Evolutionary conservation across 2,797 vertebrate species (phyloP).

Genomic region (Anisognathus igniventris): DNA sequence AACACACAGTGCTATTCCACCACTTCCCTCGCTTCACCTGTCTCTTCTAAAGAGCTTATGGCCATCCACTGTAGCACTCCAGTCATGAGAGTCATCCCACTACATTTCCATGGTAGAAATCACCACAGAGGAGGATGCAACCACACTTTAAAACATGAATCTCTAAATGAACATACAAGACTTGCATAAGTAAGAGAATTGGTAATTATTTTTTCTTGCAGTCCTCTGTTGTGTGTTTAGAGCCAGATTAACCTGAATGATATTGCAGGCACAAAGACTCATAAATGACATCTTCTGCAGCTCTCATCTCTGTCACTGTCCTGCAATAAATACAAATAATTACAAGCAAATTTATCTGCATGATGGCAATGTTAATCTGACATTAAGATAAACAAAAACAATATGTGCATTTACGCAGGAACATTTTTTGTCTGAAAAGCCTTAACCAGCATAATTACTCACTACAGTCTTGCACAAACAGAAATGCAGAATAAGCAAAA

Average conservation of each 20-base stretch:
- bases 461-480: background rate
- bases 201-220: background rate
- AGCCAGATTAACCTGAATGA: background rate
- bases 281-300: background rate
- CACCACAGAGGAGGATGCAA: background rate
- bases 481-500: background rate
- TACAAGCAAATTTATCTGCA: background rate
- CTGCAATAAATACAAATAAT: slow-evolving; percentile 9
- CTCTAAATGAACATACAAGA: background rate
- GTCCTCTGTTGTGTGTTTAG: background rate
- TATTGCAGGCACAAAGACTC: background rate
- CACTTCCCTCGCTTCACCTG: background rate
- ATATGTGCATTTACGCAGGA: background rate
- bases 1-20: background rate
- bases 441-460: background rate
- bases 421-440: background rate
- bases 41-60: background rate
- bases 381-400: background rate
- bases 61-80: background rate
- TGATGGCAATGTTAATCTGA: background rate
- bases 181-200: background rate
- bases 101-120: fast-evolving
- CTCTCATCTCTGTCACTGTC: background rate
- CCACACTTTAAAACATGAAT: background rate
- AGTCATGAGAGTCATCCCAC: background rate